Evolutionary conservation across 2,888 invertebrate species (phyloP).

Genomic region (Buathra laborator): DNA sequence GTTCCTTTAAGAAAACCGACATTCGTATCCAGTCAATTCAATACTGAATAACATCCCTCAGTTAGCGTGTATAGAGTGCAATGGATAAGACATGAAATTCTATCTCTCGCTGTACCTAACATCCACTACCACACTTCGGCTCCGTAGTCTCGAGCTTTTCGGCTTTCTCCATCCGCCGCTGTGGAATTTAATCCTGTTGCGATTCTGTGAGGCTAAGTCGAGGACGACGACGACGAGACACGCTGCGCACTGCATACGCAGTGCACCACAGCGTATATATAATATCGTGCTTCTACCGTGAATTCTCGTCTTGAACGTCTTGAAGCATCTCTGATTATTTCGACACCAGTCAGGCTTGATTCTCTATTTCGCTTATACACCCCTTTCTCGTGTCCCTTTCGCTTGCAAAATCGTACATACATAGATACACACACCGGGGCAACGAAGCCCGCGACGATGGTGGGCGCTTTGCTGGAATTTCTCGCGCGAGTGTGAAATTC

Average conservation of each 20-base stretch:
- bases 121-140: constrained; percentile 18
- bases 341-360: constrained; percentile 35
- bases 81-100: constrained; percentile 18
- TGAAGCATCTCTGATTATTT: constrained; percentile 62
- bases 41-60: constrained; percentile 7
- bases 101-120: background rate
- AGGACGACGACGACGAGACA: constrained; percentile 38
- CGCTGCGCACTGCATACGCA: constrained; percentile 29
- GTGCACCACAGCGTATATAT: constrained; percentile 17
- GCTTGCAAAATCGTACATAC: constrained; percentile 1
- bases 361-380: constrained; percentile 12
- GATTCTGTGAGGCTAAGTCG: constrained; percentile 33
- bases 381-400: background rate
- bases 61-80: background rate
- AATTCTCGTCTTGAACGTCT: constrained; percentile 45
- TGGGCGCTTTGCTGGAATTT: constrained; percentile 20
- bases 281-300: constrained; percentile 30
- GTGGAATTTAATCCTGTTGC: constrained; percentile 59
- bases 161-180: constrained; percentile 35
- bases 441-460: background rate
- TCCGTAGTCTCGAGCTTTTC: constrained; percentile 9
- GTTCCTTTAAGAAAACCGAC: constrained; percentile 6
- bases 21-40: constrained; percentile 40
- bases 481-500: constrained; percentile 57
- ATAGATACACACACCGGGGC: background rate